A percentile compares a stretch with the other conserved stretches of the same genome.
phyloP scores from a whole-genome alignment of 2,888 invertebrate species.

The Heliconius cydno region DNA sequence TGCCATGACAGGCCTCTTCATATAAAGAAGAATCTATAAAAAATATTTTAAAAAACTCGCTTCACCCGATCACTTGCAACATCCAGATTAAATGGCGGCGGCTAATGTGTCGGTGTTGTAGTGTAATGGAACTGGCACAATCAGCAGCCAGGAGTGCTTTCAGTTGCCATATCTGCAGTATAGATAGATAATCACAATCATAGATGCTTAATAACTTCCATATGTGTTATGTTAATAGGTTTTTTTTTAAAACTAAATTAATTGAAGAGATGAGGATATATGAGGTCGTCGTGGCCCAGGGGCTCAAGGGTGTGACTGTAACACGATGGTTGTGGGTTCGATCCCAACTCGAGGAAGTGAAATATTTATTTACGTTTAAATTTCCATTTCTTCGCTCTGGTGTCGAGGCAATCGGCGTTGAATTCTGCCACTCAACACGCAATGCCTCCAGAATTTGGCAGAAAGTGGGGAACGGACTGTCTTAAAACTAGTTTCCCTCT shows the following conservation, averaged over 20 bases:
- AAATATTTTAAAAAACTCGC: constrained; percentile 21
- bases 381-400: too few species aligned
- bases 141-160: constrained; percentile 73
- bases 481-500: too few species aligned
- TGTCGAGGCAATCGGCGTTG: too few species aligned
- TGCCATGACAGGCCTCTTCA: not conserved
- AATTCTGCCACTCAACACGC: too few species aligned
- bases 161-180: constrained; percentile 61
- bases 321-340: too few species aligned
- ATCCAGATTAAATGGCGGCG: constrained; percentile 55
- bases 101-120: constrained; percentile 72
- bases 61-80: constrained; percentile 48
- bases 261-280: not conserved
- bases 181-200: constrained; percentile 30
- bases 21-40: too few species aligned
- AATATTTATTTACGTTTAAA: too few species aligned
- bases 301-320: too few species aligned
- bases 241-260: not conserved
- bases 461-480: too few species aligned
- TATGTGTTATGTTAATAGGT: constrained; percentile 11
- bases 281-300: too few species aligned
- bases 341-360: too few species aligned
- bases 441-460: too few species aligned
- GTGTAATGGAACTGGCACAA: constrained; percentile 73
- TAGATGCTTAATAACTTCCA: constrained; percentile 23